A percentile compares a stretch with the other conserved stretches of the same genome.
phyloP scores from a whole-genome alignment of 2,888 invertebrate species.

The Calameuta idolon region DNA sequence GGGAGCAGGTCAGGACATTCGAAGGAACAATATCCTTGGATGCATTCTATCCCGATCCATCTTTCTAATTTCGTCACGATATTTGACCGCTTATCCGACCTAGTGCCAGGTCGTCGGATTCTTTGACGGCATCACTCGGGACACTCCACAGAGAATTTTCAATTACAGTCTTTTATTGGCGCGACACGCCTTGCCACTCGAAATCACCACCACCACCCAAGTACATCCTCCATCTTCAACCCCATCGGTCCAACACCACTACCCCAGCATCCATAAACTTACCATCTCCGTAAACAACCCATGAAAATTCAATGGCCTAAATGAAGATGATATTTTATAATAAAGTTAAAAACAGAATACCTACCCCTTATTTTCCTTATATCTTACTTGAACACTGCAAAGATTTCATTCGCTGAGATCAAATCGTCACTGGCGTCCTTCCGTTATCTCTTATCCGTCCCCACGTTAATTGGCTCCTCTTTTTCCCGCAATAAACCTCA shows the following conservation, averaged over 20 bases:
- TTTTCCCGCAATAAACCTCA: conserved; percentile 41
- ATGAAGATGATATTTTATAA: background rate
- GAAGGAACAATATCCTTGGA: conserved; percentile 7
- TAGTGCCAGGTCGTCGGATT: background rate
- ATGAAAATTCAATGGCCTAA: background rate
- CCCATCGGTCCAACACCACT: background rate
- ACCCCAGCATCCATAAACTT: background rate
- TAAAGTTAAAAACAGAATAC: background rate
- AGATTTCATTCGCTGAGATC: background rate
- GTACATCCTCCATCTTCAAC: background rate
- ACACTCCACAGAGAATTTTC: background rate
- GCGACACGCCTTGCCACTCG: background rate
- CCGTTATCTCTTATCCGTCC: background rate
- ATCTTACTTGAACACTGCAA: background rate
- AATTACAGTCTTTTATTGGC: background rate
- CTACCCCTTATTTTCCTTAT: background rate
- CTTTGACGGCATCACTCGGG: background rate
- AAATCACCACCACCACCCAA: background rate
- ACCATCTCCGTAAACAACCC: background rate
- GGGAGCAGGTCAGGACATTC: background rate
- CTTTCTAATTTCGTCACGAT: conserved; percentile 10
- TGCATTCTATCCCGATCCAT: conserved; percentile 2
- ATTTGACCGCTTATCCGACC: background rate
- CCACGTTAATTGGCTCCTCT: background rate
- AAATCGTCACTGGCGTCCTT: background rate